These are phyloP conservation scores for Cathartes aura DNA, from an alignment of 2,113 vertebrate species.

Conservation along the genomic window DNA sequence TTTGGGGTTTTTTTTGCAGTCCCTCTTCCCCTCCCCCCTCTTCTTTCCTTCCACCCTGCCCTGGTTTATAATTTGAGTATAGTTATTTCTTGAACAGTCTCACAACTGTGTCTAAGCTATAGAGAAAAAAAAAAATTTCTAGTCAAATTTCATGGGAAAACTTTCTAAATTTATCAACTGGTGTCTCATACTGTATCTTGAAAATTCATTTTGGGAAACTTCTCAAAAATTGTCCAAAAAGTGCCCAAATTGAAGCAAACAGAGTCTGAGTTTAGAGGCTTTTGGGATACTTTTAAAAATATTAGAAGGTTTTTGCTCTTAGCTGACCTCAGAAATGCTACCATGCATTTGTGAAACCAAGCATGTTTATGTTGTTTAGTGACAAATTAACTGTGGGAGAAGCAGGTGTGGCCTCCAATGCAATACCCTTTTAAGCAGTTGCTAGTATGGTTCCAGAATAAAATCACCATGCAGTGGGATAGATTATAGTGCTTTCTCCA, in stretches of 20 bases:
- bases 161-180: not conserved
- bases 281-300: not conserved
- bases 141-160: not conserved
- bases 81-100: not conserved
- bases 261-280: not conserved
- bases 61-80: not conserved
- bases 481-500: not conserved
- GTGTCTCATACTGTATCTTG: not conserved
- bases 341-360: not conserved
- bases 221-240: not conserved
- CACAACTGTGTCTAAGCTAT: not conserved
- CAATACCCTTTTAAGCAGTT: not conserved
- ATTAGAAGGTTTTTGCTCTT: not conserved
- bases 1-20: not conserved
- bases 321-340: not conserved
- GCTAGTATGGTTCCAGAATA: not conserved
- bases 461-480: not conserved
- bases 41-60: too few species aligned
- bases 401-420: not conserved
- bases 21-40: too few species aligned
- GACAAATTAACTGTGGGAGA: fast-evolving
- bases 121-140: not conserved
- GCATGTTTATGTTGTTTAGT: not conserved
- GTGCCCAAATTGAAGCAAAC: not conserved
- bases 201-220: not conserved